Base-by-base conservation (phyloP, 1,140 invertebrate genomes). In the Venturia canescens region DNA sequence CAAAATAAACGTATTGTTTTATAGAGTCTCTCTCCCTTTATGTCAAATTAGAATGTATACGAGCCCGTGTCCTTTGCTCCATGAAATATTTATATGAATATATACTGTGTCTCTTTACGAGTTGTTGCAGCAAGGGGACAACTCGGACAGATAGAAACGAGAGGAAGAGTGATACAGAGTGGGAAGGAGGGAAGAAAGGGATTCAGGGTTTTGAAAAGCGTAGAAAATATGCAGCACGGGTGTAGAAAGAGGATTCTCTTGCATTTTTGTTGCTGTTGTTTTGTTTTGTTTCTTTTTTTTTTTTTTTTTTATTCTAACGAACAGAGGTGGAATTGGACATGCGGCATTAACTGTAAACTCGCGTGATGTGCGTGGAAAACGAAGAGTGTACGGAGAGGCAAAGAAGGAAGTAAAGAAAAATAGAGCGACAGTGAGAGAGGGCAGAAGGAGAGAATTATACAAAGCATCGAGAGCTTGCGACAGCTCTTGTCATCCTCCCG, bases 41-140 rank as follows among this genome's bases (percentile, higher is more conserved):
- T 74, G 71, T 74, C 71, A 74, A 74, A 74, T 74, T 74, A 50
- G 13, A 74, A 74, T 74, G 38, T 53, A 74, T 53, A 74, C 48
- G 71, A 74, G 34, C 21, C 1, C 27, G 48, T n/a, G 21, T 27
- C 9, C 3, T 16, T 38, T 23, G n/a, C 38, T 23, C n/a, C 21
- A 74, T 74, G 71, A 53, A 50, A 74, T 74, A 53, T 74, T 74
- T 27, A 74, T 53, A 29, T 2, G 44, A 7, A 53, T 53, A 50
- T 72, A 72, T 23, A n/a, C n/a, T n/a, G n/a, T n/a, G n/a, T 34
- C 16, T 66, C 26, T 29, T 21, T 21, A 29, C 27, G 13, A 66
- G 26, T 70, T 78, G 77, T 31, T 78, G 76, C 66, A 38, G 76
- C 66, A 38, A 31, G 11, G 27, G 38, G 57, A 60, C 15, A 75